Evolutionary conservation across 2,797 vertebrate species (phyloP).

Genomic region (Dermochelys coriacea): DNA sequence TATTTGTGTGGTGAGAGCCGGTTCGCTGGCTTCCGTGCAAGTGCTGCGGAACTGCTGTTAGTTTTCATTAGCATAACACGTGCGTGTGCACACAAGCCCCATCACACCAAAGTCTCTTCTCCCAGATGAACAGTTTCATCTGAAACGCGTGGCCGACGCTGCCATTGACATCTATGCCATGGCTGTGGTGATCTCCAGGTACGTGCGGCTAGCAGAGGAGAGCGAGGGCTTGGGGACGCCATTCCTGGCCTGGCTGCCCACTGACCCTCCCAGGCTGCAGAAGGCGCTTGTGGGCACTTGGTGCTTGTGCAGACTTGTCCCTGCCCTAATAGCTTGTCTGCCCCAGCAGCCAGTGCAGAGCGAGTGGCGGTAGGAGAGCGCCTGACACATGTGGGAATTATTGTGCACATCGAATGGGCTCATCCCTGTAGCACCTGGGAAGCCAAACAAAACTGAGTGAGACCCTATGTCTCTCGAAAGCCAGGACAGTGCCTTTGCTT

Average conservation of each 20-base stretch:
- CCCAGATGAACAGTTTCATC: slow-evolving; percentile 85
- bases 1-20: neutral
- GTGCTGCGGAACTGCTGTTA: neutral
- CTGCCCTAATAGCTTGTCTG: no score
- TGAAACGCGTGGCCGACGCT: slow-evolving; percentile 81
- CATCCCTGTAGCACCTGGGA: neutral
- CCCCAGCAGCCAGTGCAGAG: no score
- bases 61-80: neutral
- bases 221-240: neutral
- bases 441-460: rapidly evolving
- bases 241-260: neutral
- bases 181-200: slow-evolving; percentile 85
- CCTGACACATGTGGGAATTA: neutral
- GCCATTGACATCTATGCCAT: slow-evolving; percentile 85
- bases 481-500: neutral
- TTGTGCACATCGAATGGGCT: no score
- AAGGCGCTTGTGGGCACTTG: neutral
- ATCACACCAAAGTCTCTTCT: neutral
- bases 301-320: no score
- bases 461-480: neutral
- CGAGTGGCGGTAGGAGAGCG: neutral
- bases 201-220: neutral
- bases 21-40: neutral
- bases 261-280: neutral
- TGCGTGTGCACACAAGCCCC: neutral